Evolutionary conservation across 2,797 vertebrate species (phyloP), one percentile per base, ranked within the genome.

Genomic region (Pipistrellus pipistrellus): DNA sequence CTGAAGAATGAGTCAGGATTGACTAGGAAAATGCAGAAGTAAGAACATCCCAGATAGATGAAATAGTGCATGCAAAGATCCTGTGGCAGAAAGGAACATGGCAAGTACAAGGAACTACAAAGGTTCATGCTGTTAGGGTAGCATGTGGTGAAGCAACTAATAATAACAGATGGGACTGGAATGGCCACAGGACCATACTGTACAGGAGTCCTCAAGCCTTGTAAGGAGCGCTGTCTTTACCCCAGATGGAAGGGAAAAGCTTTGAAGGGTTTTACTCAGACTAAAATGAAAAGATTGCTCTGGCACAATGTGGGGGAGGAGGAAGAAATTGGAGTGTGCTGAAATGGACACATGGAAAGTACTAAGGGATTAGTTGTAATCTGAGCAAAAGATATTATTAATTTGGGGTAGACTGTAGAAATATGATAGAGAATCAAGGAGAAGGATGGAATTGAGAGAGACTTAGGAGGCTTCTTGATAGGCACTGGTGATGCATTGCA

Each of bases 301-400:
- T 91, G 30, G 18, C 51, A 77, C 25, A 68, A 10, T 46, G 10
- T 0, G 55, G n/a, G 62, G 27, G 62, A n/a, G 30, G 30, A 32
- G 44, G 32, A 77, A 83, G 73, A 80, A 68, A 57, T 46, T 62
- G 12, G 30, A 86, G 1, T 30, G 4, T 30, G 10, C 35, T 59
- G 35, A 41, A 81, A 62, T 57, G 30, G 35, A 32, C 77, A 41
- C 30, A 48, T 57, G 55, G 4, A 51, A 32, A 14, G 3, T 30
- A 68, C 2, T 83, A 85, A 93, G 53, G 46, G 88, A 8, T 30
- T 66, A 51, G 20, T 5, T 80, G 11, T 44, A 53, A 20, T 93
- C 23, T 93, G 32, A 93, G 84, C 46, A 95, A 32, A 46, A 93
- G 20, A 48, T 62, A 17, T 51, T 48, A 38, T 30, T 81, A 53